phyloP scores from a whole-genome alignment of 2,888 invertebrate genomes.

The Leucophenga maculata region DNA sequence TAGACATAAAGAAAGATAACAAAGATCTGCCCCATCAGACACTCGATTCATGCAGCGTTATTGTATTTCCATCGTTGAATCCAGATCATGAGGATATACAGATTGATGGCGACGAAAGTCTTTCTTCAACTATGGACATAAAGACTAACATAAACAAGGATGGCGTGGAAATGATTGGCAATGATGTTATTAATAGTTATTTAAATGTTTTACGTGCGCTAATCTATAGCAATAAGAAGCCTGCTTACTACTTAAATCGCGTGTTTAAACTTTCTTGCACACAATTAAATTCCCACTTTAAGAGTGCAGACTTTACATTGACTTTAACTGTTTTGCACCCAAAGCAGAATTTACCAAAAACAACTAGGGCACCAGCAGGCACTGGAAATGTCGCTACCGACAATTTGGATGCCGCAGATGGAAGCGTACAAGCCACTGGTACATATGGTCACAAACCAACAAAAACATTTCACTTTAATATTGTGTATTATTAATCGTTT shows the following conservation, averaged over 20 bases:
- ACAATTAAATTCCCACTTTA: conserved; percentile 92
- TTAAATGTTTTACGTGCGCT: conserved; percentile 73
- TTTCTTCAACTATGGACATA: conserved; percentile 70
- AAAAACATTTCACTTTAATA: neutral
- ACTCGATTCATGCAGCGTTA: conserved; percentile 93
- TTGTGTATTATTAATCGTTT: conserved; percentile 28
- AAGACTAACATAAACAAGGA: conserved; percentile 88
- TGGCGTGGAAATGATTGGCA: conserved; percentile 78
- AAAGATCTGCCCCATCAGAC: conserved; percentile 28
- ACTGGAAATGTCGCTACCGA: conserved; percentile 30
- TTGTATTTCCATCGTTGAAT: conserved; percentile 94
- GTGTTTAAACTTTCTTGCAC: conserved; percentile 97
- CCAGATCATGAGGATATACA: conserved; percentile 90
- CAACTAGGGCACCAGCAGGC: conserved; percentile 73
- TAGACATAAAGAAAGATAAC: conserved; percentile 75
- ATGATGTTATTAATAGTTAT: conserved; percentile 68
- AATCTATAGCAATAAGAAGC: conserved; percentile 95
- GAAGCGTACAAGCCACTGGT: conserved; percentile 41
- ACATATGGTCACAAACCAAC: neutral
- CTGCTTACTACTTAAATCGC: conserved; percentile 94
- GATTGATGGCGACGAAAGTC: conserved; percentile 69
- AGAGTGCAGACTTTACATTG: conserved; percentile 95
- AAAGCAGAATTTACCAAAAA: conserved; percentile 73
- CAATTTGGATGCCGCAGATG: neutral
- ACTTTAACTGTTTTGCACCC: conserved; percentile 94